Conservation (phyloP, 2,888 invertebrate species). For the Vandiemenella viatica region DNA sequence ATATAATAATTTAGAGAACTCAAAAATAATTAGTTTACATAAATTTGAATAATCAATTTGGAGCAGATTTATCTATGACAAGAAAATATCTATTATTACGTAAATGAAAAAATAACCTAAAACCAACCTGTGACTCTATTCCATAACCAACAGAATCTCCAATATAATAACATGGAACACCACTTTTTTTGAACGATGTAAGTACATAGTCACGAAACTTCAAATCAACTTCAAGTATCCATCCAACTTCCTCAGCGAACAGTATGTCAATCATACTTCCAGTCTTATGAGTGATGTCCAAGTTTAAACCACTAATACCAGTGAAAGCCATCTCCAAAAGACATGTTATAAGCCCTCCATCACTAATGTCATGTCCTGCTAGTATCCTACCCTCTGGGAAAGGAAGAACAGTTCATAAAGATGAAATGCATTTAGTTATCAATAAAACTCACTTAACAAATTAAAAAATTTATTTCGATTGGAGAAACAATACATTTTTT, state of each 20-base stretch:
- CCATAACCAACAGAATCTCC: slow-evolving; percentile 53
- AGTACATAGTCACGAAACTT: slow-evolving; percentile 41
- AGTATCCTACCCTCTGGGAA: slow-evolving; percentile 47
- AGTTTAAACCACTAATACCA: slow-evolving; percentile 63
- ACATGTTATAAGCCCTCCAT: slow-evolving; percentile 85
- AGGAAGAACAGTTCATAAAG: slow-evolving; percentile 7
- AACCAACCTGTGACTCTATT: slow-evolving; percentile 41
- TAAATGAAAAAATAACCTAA: too few relatives aligned
- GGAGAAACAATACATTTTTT: too few relatives aligned
- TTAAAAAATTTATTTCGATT: background rate
- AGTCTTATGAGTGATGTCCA: slow-evolving; percentile 41
- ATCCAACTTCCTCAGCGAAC: slow-evolving; percentile 76
- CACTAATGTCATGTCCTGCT: slow-evolving; percentile 91
- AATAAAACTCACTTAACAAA: background rate
- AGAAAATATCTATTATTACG: too few relatives aligned
- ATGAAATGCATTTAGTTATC: background rate
- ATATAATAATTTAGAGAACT: too few relatives aligned
- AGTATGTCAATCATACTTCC: slow-evolving; percentile 48
- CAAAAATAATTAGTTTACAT: too few relatives aligned
- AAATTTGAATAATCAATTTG: too few relatives aligned
- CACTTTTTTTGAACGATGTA: slow-evolving; percentile 39
- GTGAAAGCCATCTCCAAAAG: slow-evolving; percentile 93
- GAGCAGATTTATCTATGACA: too few relatives aligned
- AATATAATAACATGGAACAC: slow-evolving; percentile 49
- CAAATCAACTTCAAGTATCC: slow-evolving; percentile 58